These are phyloP conservation scores for Cottus gobio DNA, from an alignment of 2,113 vertebrate genomes.

Conservation along the genomic window DNA sequence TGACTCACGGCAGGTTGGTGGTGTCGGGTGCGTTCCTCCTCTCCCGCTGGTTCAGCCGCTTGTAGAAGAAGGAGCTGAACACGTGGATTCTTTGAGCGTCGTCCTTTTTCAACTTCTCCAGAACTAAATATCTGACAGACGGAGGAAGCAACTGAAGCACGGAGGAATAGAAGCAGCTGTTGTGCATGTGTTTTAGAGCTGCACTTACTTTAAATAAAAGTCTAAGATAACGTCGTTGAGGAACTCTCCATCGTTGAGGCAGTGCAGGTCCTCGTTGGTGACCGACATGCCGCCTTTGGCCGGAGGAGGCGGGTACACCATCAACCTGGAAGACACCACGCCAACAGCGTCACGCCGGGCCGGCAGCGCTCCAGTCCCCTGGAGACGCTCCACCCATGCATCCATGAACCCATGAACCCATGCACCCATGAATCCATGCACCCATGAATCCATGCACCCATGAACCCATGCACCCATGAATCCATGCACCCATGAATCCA, in stretches of 20 bases:
- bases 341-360: background rate
- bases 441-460: no score
- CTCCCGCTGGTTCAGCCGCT: conserved; percentile 97
- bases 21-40: conserved; percentile 88
- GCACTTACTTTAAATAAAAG: conserved; percentile 98
- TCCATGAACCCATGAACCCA: no score
- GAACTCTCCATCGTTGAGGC: conserved; percentile 97
- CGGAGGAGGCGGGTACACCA: conserved; percentile 96
- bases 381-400: no score
- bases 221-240: conserved; percentile 99
- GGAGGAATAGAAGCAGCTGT: no score
- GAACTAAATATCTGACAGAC: conserved; percentile 90
- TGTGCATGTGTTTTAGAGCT: no score
- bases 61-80: conserved; percentile 99
- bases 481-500: no score
- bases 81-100: conserved; percentile 95
- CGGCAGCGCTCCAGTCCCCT: no score
- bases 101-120: conserved; percentile 95
- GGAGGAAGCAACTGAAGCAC: background rate
- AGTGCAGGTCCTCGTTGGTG: conserved; percentile 98
- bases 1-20: conserved; percentile 91
- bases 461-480: no score
- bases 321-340: conserved; percentile 84
- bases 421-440: no score
- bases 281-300: conserved; percentile 97